Evolutionary conservation across 2,888 invertebrate species (phyloP).

Genomic region (Drosophila gaucha): DNA sequence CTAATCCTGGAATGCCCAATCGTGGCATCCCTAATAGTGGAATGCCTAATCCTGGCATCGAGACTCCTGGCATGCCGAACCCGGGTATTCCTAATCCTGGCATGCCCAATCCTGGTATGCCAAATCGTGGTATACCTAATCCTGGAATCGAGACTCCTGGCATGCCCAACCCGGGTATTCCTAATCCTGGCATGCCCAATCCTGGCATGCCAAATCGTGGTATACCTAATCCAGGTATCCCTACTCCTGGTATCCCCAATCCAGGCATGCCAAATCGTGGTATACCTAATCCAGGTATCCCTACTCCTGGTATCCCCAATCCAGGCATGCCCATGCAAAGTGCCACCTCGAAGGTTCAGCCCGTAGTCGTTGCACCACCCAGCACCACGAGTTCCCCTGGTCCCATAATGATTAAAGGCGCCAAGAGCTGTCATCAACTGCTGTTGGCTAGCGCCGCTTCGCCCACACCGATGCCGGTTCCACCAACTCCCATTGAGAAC

Average conservation of each 20-base stretch:
- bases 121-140: slow-evolving; percentile 34
- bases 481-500: slow-evolving; percentile 15
- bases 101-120: slow-evolving; percentile 16
- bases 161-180: slow-evolving; percentile 25
- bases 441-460: slow-evolving; percentile 36
- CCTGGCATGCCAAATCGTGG: slow-evolving; percentile 24
- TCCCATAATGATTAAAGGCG: slow-evolving; percentile 15
- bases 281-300: slow-evolving; percentile 1
- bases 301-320: slow-evolving; percentile 24
- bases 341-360: slow-evolving; percentile 31
- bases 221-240: slow-evolving; percentile 24
- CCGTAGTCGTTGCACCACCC: slow-evolving; percentile 33
- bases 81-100: slow-evolving; percentile 24
- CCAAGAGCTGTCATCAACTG: slow-evolving; percentile 54
- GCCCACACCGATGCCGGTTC: slow-evolving; percentile 30
- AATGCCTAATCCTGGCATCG: slow-evolving; percentile 22
- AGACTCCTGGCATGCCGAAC: slow-evolving; percentile 1
- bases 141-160: slow-evolving; percentile 30
- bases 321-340: slow-evolving; percentile 13
- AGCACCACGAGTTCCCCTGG: slow-evolving; percentile 26
- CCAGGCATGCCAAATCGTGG: slow-evolving; percentile 25
- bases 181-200: slow-evolving; percentile 12
- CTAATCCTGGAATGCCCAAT: slow-evolving; percentile 14
- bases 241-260: slow-evolving; percentile 18
- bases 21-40: slow-evolving; percentile 23